These are phyloP conservation scores for Meganola albula DNA, from an alignment of 2,888 invertebrate species.

Conservation along the genomic window DNA sequence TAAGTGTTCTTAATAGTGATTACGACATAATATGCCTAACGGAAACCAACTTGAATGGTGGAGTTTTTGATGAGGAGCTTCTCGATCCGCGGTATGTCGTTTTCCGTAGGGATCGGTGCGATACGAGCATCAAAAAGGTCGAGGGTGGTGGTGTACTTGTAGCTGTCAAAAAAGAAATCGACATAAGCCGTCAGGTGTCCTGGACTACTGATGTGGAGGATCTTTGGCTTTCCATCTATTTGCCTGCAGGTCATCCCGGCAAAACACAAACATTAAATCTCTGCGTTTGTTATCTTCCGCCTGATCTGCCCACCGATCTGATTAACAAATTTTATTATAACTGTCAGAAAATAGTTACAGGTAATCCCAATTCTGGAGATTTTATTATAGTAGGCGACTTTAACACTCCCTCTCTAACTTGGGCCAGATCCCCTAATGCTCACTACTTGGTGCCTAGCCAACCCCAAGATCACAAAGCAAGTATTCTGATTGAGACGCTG, in stretches of 20 bases:
- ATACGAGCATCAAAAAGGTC: slow-evolving; percentile 2
- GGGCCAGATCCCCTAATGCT: not conserved
- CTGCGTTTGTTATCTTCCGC: slow-evolving; percentile 3
- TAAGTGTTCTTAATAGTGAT: slow-evolving; percentile 7
- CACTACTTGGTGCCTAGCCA: not conserved
- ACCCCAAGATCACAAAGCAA: not conserved
- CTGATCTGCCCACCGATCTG: not conserved
- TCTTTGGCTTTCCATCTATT: slow-evolving; percentile 9
- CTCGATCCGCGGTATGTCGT: slow-evolving; percentile 12
- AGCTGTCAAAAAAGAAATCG: slow-evolving; percentile 8
- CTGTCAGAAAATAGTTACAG: slow-evolving; percentile 3
- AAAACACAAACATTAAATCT: too few species aligned
- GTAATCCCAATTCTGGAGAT: not conserved
- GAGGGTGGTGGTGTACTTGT: slow-evolving; percentile 15
- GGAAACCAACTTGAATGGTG: slow-evolving; percentile 12
- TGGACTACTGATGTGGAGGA: slow-evolving; percentile 13
- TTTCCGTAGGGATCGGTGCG: slow-evolving; percentile 10
- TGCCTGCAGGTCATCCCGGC: too few species aligned
- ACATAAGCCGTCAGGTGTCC: slow-evolving; percentile 13
- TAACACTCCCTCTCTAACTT: slow-evolving; percentile 1
- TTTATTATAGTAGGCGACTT: slow-evolving; percentile 2
- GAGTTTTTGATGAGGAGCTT: slow-evolving; percentile 10
- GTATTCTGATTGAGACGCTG: not conserved
- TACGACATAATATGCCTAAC: slow-evolving; percentile 15
- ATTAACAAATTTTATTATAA: not conserved